A percentile compares a stretch with the other conserved stretches of the same genome.
These are phyloP conservation scores for Temnothorax nylanderi DNA, from an alignment of 1,140 invertebrate species.

Conservation along the genomic window DNA sequence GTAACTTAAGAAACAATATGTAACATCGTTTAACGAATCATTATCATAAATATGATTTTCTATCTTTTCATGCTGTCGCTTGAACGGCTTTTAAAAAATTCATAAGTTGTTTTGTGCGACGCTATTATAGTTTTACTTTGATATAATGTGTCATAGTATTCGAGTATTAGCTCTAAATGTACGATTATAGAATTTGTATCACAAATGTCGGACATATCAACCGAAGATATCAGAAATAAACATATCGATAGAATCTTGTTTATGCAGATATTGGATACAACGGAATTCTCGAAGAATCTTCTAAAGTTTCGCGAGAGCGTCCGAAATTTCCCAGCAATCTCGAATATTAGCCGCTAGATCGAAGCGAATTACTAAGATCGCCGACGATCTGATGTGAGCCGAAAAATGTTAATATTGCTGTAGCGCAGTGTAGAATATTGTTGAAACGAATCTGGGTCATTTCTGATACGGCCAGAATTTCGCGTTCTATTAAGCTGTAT, in stretches of 20 bases:
- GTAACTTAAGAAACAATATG: background rate
- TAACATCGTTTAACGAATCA: background rate
- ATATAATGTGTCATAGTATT: background rate
- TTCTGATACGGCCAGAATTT: constrained; percentile 11
- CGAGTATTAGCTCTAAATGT: constrained; percentile 9
- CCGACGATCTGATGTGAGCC: background rate
- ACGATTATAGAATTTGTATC: background rate
- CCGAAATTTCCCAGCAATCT: constrained; percentile 4
- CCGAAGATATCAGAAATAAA: constrained; percentile 18
- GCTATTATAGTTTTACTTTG: background rate
- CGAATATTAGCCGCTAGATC: background rate
- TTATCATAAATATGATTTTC: background rate
- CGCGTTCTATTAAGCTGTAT: constrained; percentile 30
- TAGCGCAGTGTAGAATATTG: background rate
- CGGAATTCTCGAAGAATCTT: background rate
- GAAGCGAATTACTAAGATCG: background rate
- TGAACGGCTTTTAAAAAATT: background rate
- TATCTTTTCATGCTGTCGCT: background rate
- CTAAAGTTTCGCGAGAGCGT: constrained; percentile 29
- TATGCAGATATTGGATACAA: background rate
- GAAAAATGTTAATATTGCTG: constrained; percentile 28
- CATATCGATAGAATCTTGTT: constrained; percentile 18
- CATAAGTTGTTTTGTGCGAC: background rate
- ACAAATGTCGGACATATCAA: background rate
- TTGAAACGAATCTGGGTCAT: constrained; percentile 48